These are phyloP conservation scores for Siphamia tubifer DNA, from an alignment of 2,113 vertebrate species.

Conservation along the genomic window DNA sequence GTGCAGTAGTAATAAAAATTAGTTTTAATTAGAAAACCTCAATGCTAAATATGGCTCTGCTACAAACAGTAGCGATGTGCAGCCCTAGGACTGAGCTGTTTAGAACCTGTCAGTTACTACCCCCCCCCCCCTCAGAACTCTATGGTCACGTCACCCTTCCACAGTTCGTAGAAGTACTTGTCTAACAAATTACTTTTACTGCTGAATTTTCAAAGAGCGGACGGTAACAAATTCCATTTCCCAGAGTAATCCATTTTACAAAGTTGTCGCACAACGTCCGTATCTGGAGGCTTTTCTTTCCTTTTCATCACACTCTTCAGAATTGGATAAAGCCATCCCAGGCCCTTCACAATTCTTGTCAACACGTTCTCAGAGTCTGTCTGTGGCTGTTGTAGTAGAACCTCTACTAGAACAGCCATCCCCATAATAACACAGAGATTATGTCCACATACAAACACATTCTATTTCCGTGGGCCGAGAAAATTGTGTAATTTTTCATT, in stretches of 20 bases:
- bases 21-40: not conserved
- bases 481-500: no score
- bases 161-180: not conserved
- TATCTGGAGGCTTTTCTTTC: not conserved
- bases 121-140: slow-evolving; percentile 3
- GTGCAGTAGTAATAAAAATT: not conserved
- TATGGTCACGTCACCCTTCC: not conserved
- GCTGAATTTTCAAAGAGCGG: not conserved
- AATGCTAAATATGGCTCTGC: not conserved
- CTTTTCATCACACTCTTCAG: not conserved
- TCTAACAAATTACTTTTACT: not conserved
- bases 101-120: slow-evolving; percentile 9
- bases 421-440: no score
- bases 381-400: no score
- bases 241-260: not conserved
- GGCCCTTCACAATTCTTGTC: not conserved
- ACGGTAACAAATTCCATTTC: not conserved
- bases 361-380: not conserved
- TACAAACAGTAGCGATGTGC: not conserved
- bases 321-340: not conserved
- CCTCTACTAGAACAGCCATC: no score
- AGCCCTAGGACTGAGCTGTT: not conserved
- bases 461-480: no score
- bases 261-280: not conserved
- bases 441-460: no score